Base-by-base conservation (phyloP, 1,140 invertebrate species). In the Sarcophaga peregrina region DNA sequence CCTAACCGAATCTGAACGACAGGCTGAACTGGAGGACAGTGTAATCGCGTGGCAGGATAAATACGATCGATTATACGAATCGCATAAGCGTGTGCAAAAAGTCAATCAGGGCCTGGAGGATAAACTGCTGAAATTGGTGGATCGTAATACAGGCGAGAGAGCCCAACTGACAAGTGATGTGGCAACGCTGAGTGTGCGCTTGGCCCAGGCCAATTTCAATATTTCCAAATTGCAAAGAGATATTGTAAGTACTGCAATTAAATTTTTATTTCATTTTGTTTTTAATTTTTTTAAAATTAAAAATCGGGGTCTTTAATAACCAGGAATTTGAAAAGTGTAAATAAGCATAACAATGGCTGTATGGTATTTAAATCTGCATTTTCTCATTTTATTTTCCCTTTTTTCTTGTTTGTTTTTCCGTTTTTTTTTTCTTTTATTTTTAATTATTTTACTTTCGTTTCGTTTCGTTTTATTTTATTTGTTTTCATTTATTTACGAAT, bases 41-140 rank as follows among this genome's bases (percentile, higher is more conserved):
- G 91, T 98, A 80, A 88, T 94, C 81, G 95, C 95, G 85, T 97
- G 96, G 94, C 94, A 97, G 88, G 97, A 98, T 86, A 97, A 98
- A 92, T 98, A 97, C 93, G 95, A 96, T 90, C 94, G 97, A 86
- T 93, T 99, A 80, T 95, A 96, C 91, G 97, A 98, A 89, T 97
- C 97, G 83, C 97, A 98, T 87, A 97, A 97, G 89, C 94, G 97
- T 86, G 94, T 99, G 54, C 97, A 98, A 90, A 97, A 96, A 91
- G 95, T 98, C 46, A 99, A 99, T 91, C 97, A 98, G 92, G 96
- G 95, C 86, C 92, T 99, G 85, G 97, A 99, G 91, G 97, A 99
- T 89, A 98, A 98, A 90, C 91, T 99, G 76, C 92, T 99, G 75
- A 96, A 95, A 91, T 94, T 98, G 88, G 97, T 98, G 17, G 97